These are phyloP conservation scores for Rhopalosiphum nymphaeae DNA, from an alignment of 2,888 invertebrate species.

Conservation along the genomic window DNA sequence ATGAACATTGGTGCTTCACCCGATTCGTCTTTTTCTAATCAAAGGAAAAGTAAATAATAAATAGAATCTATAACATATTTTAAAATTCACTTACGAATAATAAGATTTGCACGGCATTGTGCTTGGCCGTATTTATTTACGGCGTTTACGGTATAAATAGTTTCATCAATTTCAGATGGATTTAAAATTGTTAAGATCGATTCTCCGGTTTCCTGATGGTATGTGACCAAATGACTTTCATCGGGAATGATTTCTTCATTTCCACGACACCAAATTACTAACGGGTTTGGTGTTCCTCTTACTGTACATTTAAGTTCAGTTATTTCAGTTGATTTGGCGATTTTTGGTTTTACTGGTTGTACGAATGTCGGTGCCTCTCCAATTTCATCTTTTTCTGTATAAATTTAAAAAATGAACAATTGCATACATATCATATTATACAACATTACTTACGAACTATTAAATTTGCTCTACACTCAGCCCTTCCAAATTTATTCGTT, in stretches of 20 bases:
- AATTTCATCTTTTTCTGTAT: constrained; percentile 73
- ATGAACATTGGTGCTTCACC: constrained; percentile 78
- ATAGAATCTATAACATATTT: not conserved
- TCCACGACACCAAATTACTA: constrained; percentile 79
- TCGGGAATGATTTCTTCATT: constrained; percentile 76
- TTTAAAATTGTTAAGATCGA: constrained; percentile 77
- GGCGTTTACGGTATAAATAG: constrained; percentile 79
- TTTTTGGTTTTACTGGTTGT: constrained; percentile 77
- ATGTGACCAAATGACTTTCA: constrained; percentile 74
- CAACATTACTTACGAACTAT: constrained; percentile 76
- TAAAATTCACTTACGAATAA: constrained; percentile 72
- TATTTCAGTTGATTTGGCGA: constrained; percentile 76
- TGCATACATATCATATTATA: not conserved
- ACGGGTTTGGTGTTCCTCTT: constrained; percentile 78
- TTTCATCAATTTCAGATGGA: constrained; percentile 78
- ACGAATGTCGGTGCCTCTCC: constrained; percentile 79
- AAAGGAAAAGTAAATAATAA: not conserved
- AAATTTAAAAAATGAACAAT: not conserved
- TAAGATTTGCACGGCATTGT: constrained; percentile 80
- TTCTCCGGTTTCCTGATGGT: constrained; percentile 76
- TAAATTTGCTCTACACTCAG: constrained; percentile 80
- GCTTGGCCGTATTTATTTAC: constrained; percentile 81
- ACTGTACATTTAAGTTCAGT: constrained; percentile 79
- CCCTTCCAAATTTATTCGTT: constrained; percentile 81
- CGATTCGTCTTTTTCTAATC: constrained; percentile 75